Conservation (phyloP, 2,113 vertebrate genomes). For the Grantiella picta region DNA sequence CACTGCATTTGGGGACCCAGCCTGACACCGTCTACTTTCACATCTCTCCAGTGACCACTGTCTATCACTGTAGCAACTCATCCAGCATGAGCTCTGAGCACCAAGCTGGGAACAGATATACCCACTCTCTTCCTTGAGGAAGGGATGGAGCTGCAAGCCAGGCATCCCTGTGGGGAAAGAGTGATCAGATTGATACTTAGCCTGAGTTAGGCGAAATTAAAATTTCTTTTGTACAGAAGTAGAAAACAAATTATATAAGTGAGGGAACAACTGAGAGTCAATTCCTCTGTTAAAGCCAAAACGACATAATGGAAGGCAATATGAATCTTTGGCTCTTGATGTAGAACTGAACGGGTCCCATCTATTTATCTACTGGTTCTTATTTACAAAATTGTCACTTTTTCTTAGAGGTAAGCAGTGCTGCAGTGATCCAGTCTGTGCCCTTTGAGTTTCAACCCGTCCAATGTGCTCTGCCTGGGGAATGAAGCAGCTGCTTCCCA, state of each 20-base stretch:
- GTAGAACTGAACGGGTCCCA: background rate
- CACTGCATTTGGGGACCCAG: background rate
- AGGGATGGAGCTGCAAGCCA: background rate
- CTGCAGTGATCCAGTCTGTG: background rate
- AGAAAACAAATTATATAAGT: background rate
- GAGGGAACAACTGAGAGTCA: background rate
- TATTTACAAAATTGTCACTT: background rate
- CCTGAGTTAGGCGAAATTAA: background rate
- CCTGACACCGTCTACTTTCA: background rate
- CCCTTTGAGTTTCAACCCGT: background rate
- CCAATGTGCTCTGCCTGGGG: background rate
- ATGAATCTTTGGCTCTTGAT: background rate
- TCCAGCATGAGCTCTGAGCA: background rate
- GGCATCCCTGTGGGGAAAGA: background rate
- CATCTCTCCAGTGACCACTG: background rate
- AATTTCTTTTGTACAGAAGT: background rate
- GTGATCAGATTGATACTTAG: background rate
- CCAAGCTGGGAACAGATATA: background rate
- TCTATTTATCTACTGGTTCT: background rate
- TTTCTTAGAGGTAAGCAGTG: background rate
- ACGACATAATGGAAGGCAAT: background rate
- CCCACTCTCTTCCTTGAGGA: background rate
- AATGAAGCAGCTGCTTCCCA: background rate
- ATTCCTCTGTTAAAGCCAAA: background rate
- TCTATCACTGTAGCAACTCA: background rate